Base-by-base conservation (phyloP, 2,888 invertebrate genomes). In the Smittia aterrima region DNA sequence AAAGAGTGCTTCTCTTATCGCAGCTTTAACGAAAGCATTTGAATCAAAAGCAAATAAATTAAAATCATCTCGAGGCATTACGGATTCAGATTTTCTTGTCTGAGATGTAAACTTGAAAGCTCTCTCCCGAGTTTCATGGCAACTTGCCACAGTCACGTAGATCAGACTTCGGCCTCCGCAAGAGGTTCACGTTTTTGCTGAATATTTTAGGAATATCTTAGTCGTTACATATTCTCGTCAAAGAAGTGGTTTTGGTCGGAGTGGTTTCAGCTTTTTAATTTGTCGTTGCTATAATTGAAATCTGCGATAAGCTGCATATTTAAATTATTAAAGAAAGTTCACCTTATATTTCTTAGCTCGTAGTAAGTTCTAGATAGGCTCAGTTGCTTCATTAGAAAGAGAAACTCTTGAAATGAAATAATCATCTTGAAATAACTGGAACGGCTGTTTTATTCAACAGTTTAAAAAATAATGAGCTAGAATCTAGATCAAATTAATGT, bases 31-130 rank as follows among this genome's bases (percentile, higher is more conserved):
- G 18, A 58, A 58, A 58, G 18, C 58, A 58, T 58, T 58, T 58
- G 58, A 58, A 58, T 22, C n/a, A 22, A 58, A 58, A 58, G n/a
- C 22, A 58, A 58, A 58, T 58, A 58, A 58, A 58, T 58, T 58
- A 58, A 58, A 58, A 58, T 47, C 47, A 58, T 58, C 58, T 58
- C 22, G 18, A 3, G 16, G 16, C 58, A 58, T 58, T 58, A 58
- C 4, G n/a, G 18, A 58, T 58, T 58, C 22, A 22, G 9, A 22
- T 22, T 58, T 58, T 58, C 20, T 58, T 58, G 20, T 18, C n/a
- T 58, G 47, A n/a, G 16, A 47, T 38, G 47, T 2, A 47, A 47
- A 32, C 32, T 32, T 9, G 9, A 32, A 32, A 47, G 16, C 47
- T 47, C 11, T 47, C 13, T 47, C n/a, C 38, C 4, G 6, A 38